Conservation (phyloP, 2,888 invertebrate species). For the Synergus gifuensis region DNA sequence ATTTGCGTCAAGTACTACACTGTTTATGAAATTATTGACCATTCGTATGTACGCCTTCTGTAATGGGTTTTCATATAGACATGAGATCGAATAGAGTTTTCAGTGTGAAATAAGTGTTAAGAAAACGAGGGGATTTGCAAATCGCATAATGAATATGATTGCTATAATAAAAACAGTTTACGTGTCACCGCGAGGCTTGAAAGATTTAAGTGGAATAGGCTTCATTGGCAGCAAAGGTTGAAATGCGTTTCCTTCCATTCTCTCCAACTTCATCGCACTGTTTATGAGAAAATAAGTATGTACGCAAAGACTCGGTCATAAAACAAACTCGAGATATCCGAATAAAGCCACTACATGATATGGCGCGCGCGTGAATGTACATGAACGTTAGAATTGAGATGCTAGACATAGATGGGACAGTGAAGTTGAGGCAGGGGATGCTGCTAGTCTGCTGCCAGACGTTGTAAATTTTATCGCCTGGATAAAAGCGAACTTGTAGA, state of each 20-base stretch:
- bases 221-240: constrained; percentile 23
- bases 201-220: constrained; percentile 5
- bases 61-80: background rate
- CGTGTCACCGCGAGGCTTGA: background rate
- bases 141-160: constrained; percentile 9
- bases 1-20: background rate
- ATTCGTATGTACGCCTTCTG: background rate
- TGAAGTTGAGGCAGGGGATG: constrained; percentile 42
- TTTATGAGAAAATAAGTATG: constrained; percentile 40
- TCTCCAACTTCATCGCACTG: constrained; percentile 16
- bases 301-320: constrained; percentile 31
- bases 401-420: constrained; percentile 44
- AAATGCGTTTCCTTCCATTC: constrained; percentile 15
- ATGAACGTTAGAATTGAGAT: constrained; percentile 44
- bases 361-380: constrained; percentile 33
- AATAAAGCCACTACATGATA: constrained; percentile 35
- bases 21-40: constrained; percentile 5
- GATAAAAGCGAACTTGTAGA: constrained; percentile 70
- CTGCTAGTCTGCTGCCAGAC: constrained; percentile 61
- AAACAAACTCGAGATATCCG: constrained; percentile 42
- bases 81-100: background rate
- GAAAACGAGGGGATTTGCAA: background rate
- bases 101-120: background rate
- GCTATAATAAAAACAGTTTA: constrained; percentile 10
- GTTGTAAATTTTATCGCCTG: constrained; percentile 72